Percentiles rank a stretch among this genome's conserved stretches.
Evolutionary conservation across 2,888 invertebrate genomes (phyloP).

Genomic region (Drosophila demipolita): DNA sequence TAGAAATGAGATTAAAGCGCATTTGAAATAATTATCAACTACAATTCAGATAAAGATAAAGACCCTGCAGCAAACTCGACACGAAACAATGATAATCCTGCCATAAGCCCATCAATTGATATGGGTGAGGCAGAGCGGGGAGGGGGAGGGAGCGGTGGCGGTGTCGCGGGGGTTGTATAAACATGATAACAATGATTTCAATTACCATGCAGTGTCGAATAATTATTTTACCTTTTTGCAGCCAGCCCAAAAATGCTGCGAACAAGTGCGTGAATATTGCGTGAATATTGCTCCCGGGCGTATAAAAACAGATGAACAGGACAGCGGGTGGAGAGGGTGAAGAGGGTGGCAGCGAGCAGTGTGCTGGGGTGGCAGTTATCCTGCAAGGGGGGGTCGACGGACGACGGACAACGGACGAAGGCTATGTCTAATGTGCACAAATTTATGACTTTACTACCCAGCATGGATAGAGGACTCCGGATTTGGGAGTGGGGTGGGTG

Average conservation of each 20-base stretch:
- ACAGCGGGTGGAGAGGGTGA: neutral
- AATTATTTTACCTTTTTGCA: conserved; percentile 79
- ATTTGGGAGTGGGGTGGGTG: conserved; percentile 18
- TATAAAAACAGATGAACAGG: conserved; percentile 82
- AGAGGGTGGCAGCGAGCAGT: conserved; percentile 7
- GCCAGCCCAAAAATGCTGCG: conserved; percentile 40
- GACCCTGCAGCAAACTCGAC: conserved; percentile 27
- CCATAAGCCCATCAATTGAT: conserved; percentile 64
- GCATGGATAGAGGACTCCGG: conserved; percentile 24
- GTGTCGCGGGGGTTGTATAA: conserved; percentile 34
- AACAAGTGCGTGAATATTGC: conserved; percentile 76
- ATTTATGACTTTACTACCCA: conserved; percentile 81
- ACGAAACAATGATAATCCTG: conserved; percentile 75
- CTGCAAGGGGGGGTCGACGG: too few relatives aligned
- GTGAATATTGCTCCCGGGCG: conserved; percentile 84
- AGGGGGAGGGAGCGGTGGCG: conserved; percentile 7
- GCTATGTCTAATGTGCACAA: conserved; percentile 82
- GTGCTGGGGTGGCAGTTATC: neutral
- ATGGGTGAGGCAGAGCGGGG: conserved; percentile 1
- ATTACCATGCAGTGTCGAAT: conserved; percentile 82
- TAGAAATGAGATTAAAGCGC: conserved; percentile 27
- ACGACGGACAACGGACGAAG: conserved; percentile 53
- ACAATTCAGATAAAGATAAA: neutral
- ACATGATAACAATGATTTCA: conserved; percentile 82
- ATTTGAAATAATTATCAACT: conserved; percentile 61